These are phyloP conservation scores for Metopolophium dirhodum DNA, from an alignment of 1,140 invertebrate genomes.

Conservation along the genomic window DNA sequence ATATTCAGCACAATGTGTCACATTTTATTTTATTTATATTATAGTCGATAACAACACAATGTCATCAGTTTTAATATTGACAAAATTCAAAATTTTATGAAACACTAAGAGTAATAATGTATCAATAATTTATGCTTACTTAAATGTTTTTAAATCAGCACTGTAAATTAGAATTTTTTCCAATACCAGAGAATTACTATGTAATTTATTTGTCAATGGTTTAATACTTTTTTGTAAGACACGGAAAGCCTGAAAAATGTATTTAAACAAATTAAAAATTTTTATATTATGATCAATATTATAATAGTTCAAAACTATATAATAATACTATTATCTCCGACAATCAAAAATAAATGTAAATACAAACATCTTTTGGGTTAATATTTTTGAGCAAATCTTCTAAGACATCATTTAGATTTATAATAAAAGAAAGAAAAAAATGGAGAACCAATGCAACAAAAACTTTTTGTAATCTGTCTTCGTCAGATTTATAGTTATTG, in stretches of 20 bases:
- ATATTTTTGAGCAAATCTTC: constrained; percentile 26
- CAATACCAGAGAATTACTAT: neutral
- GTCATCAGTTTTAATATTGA: no score
- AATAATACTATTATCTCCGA: neutral
- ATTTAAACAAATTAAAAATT: neutral
- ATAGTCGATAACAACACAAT: neutral
- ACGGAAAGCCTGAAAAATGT: neutral
- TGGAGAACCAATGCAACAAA: constrained; percentile 20
- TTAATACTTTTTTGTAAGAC: constrained; percentile 12
- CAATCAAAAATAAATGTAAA: constrained; percentile 11
- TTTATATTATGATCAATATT: neutral
- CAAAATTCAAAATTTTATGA: neutral
- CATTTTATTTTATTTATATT: neutral
- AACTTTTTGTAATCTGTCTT: constrained; percentile 22
- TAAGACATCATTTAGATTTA: constrained; percentile 26
- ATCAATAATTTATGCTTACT: neutral
- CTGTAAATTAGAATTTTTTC: constrained; percentile 27
- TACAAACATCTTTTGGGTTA: constrained; percentile 13
- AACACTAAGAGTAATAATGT: neutral
- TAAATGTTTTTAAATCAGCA: constrained; percentile 24
- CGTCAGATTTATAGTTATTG: constrained; percentile 19
- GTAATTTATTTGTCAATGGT: neutral
- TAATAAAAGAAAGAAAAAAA: constrained; percentile 13
- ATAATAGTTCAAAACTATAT: neutral
- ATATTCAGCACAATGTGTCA: neutral